Evolutionary conservation across 1,140 invertebrate genomes (phyloP).

Genomic region (Drosophila sp.): DNA sequence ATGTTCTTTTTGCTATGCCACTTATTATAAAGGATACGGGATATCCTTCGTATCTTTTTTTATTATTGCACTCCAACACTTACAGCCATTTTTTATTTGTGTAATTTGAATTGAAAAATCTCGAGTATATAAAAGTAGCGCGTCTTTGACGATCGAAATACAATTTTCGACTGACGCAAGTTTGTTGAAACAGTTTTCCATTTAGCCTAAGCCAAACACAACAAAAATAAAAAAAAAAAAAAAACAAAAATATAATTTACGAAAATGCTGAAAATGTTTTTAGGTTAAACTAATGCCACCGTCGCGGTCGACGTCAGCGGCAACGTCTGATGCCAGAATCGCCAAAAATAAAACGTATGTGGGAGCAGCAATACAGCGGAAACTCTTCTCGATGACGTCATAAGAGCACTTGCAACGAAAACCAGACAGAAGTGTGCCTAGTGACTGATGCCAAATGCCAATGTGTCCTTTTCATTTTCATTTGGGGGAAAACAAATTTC

Average conservation of each 20-base stretch:
- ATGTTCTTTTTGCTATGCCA: neutral
- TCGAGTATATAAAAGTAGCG: conserved; percentile 40
- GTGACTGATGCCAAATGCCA: conserved; percentile 42
- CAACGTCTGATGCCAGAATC: conserved; percentile 67
- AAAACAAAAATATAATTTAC: conserved; percentile 59
- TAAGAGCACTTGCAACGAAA: conserved; percentile 11
- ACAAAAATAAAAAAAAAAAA: conserved; percentile 3
- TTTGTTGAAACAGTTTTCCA: conserved; percentile 77
- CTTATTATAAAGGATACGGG: neutral
- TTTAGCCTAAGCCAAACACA: conserved; percentile 70
- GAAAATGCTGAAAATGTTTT: conserved; percentile 69
- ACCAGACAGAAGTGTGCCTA: conserved; percentile 65
- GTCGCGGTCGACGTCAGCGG: conserved; percentile 29
- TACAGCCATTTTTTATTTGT: conserved; percentile 68
- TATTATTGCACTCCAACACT: conserved; percentile 44
- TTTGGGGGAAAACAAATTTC: conserved; percentile 35
- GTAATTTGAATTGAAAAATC: conserved; percentile 42
- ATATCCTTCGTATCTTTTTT: neutral
- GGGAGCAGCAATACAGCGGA: conserved; percentile 50
- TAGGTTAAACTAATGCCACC: conserved; percentile 68
- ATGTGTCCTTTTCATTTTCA: conserved; percentile 55
- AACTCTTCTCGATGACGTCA: conserved; percentile 62
- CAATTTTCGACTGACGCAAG: conserved; percentile 78
- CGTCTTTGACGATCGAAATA: conserved; percentile 68
- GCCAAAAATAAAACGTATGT: conserved; percentile 69